phyloP scores from a whole-genome alignment of 2,113 vertebrate species.

The Microcebus griseorufus region DNA sequence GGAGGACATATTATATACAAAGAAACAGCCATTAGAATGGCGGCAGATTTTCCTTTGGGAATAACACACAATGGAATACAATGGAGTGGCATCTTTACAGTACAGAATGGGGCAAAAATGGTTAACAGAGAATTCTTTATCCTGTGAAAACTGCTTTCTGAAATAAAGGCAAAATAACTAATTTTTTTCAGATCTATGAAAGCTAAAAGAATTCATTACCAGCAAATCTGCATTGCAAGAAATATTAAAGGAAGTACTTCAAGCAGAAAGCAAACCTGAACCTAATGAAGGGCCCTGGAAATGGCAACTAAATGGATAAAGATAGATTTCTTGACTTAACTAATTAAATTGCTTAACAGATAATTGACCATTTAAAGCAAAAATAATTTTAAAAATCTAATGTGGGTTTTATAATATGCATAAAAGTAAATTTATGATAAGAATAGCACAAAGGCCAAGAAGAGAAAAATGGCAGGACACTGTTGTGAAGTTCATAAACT shows the following conservation, averaged over 20 bases:
- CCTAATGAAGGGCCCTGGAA: conserved; percentile 2
- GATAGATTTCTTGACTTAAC: background rate
- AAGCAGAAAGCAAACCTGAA: conserved; percentile 31
- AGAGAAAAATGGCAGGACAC: background rate
- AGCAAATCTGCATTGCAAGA: background rate
- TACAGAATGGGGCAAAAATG: background rate
- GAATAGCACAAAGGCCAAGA: background rate
- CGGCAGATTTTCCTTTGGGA: background rate
- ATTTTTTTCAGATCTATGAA: background rate
- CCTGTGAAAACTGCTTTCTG: background rate
- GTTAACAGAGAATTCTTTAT: conserved; percentile 26
- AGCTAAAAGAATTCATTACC: conserved; percentile 49
- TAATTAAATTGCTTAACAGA: conserved; percentile 32
- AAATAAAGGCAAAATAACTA: conserved; percentile 8
- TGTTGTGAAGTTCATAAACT: background rate
- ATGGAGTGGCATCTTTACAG: background rate
- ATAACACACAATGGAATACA: background rate
- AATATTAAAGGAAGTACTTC: conserved; percentile 5
- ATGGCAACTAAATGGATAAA: background rate
- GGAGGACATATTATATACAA: background rate
- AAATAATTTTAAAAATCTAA: background rate
- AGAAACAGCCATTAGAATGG: background rate
- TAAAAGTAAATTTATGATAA: background rate
- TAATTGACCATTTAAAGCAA: conserved; percentile 26
- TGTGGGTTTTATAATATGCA: background rate